Percentiles rank a stretch among this genome's conserved stretches.
Evolutionary conservation across 2,888 invertebrate genomes (phyloP).

Genomic region (Drosophila ochracea): DNA sequence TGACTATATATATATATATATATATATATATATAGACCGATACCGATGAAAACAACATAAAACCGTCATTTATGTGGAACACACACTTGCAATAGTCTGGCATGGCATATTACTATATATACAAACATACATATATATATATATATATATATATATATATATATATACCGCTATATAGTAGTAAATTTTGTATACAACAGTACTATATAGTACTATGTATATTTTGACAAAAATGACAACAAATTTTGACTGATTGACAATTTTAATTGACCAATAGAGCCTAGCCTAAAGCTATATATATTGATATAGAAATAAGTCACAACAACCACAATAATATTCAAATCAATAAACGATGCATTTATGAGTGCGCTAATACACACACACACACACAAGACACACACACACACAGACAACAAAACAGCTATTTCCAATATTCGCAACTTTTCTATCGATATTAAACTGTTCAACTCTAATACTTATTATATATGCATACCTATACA

Average conservation of each 20-base stretch:
- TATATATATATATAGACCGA: slow-evolving; percentile 13
- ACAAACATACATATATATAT: slow-evolving; percentile 15
- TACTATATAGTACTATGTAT: slow-evolving; percentile 18
- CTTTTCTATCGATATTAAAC: slow-evolving; percentile 26
- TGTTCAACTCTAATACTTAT: slow-evolving; percentile 53
- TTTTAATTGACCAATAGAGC: slow-evolving; percentile 42
- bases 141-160: slow-evolving; percentile 18
- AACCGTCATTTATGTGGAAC: slow-evolving; percentile 9
- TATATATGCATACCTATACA: slow-evolving; percentile 50
- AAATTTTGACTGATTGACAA: slow-evolving; percentile 44
- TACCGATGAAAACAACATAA: neutral
- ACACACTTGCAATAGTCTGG: slow-evolving; percentile 20
- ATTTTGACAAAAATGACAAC: slow-evolving; percentile 22
- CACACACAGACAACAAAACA: slow-evolving; percentile 8
- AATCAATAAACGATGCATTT: slow-evolving; percentile 51
- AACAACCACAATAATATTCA: slow-evolving; percentile 30
- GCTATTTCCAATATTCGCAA: slow-evolving; percentile 15
- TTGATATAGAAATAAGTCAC: slow-evolving; percentile 21
- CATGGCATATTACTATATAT: slow-evolving; percentile 15
- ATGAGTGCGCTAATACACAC: slow-evolving; percentile 9
- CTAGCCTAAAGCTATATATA: slow-evolving; percentile 34
- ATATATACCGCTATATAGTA: slow-evolving; percentile 9
- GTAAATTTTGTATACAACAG: slow-evolving; percentile 45
- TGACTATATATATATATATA: slow-evolving; percentile 28
- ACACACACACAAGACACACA: slow-evolving; percentile 5